These are phyloP conservation scores for Catostomus latipinnis DNA, from an alignment of 2,797 vertebrate species.

Conservation along the genomic window DNA sequence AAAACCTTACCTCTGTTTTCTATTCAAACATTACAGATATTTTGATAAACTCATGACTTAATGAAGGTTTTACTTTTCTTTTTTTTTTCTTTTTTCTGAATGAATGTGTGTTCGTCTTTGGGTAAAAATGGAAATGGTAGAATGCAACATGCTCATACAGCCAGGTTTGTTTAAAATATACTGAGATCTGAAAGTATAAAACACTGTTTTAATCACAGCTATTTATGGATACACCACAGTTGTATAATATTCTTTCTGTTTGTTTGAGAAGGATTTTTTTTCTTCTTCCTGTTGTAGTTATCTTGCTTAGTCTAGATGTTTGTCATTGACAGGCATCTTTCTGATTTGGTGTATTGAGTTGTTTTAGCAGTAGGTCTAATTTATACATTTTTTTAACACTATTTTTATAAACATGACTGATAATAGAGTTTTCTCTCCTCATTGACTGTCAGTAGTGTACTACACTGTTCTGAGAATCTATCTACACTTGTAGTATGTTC, in stretches of 20 bases:
- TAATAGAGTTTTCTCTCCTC: slow-evolving; percentile 76
- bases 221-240: slow-evolving; percentile 53
- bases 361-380: slow-evolving; percentile 97
- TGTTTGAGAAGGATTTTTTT: slow-evolving; percentile 66
- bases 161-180: slow-evolving; percentile 29
- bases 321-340: slow-evolving; percentile 65
- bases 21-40: slow-evolving; percentile 80
- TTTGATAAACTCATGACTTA: slow-evolving; percentile 77
- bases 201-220: slow-evolving; percentile 43
- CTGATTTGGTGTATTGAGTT: slow-evolving; percentile 88
- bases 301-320: too few relatives aligned
- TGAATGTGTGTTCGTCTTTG: slow-evolving; percentile 2
- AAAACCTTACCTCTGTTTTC: slow-evolving; percentile 83
- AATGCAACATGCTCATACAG: slow-evolving; percentile 13
- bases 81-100: background rate
- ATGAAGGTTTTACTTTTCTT: slow-evolving; percentile 65
- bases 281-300: too few relatives aligned
- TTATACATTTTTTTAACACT: slow-evolving; percentile 99
- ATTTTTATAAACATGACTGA: slow-evolving; percentile 96
- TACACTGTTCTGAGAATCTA: too few relatives aligned
- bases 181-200: slow-evolving; percentile 54
- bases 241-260: slow-evolving; percentile 67
- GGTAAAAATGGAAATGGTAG: slow-evolving; percentile 16
- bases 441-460: slow-evolving; percentile 68
- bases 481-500: too few relatives aligned